Evolutionary conservation across 2,113 vertebrate species (phyloP), one percentile per base, ranked within the genome.

Genomic region (Muscicapa adusta): DNA sequence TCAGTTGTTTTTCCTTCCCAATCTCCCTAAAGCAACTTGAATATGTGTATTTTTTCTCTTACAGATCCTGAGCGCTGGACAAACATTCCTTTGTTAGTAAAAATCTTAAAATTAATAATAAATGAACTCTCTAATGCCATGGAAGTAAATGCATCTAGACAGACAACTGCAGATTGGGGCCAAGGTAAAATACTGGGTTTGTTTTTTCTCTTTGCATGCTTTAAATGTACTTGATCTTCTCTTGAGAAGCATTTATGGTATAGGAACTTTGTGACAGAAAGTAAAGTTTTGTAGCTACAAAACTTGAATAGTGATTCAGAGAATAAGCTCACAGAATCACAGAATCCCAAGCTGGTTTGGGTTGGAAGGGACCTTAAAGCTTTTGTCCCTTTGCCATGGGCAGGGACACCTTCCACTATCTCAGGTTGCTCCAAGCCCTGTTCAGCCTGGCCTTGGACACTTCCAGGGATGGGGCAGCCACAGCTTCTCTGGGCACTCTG

Each of bases 41-140:
- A 58, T 54, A 31, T 57, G 4, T 88, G 3, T 29, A 6, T 74
- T 65, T 78, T 48, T 51, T 91, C 47, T 92, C 25, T 92, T 89
- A 4, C n/a, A 99, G 99, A 99, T 88, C 99, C 99, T 26, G 99
- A 99, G 92, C 98, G 99, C 51, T 99, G 99, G 99, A 99, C 99
- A 87, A 99, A 99, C 98, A 99, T 99, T 98, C 99, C 99, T 89
- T 96, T 99, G 93, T 97, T 99, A 88, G 98, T 99, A 88, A 99
- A 99, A 97, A 98, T 99, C 94, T 98, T 99, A 80, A 99, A 99
- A 95, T 94, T 99, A 89, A 99, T 99, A 86, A 99, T 99, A 95
- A 99, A 99, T 33, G 99, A 99, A 93, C 98, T 99, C 48, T 99
- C 99, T 23, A 99, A 98, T 1, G 98, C 99, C 8, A 98, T 99